phyloP scores from a whole-genome alignment of 2,797 vertebrate genomes.

The Lepilemur septentrionalis region DNA sequence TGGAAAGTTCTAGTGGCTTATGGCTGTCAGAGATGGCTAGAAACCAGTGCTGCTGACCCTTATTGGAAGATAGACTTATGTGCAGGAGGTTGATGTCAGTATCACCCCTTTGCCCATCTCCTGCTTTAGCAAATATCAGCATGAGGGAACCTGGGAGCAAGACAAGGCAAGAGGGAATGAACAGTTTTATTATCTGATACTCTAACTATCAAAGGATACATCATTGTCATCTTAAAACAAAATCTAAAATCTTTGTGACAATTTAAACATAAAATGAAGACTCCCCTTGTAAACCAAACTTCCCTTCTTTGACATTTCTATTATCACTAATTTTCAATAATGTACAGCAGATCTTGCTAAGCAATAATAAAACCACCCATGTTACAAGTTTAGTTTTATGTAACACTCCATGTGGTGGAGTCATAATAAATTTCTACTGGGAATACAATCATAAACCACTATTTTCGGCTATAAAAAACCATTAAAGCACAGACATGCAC shows the following conservation, averaged over 20 bases:
- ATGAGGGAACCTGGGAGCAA: background rate
- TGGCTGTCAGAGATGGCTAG: background rate
- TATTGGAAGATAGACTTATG: background rate
- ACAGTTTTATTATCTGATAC: background rate
- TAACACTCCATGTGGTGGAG: conserved; percentile 86
- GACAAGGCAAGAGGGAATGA: background rate
- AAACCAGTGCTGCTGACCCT: background rate
- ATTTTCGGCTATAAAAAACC: conserved; percentile 88
- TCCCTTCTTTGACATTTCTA: conserved; percentile 74
- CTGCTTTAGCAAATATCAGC: background rate
- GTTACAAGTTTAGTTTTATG: conserved; percentile 85
- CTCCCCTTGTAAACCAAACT: conserved; percentile 56
- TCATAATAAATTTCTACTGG: conserved; percentile 87
- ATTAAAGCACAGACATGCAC: conserved; percentile 88
- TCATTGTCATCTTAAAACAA: conserved; percentile 47
- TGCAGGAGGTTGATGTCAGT: background rate
- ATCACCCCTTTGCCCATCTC: background rate
- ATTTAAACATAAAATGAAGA: conserved; percentile 63
- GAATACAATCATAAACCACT: conserved; percentile 88
- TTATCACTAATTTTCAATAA: conserved; percentile 81
- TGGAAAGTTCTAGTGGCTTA: background rate
- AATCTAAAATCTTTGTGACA: conserved; percentile 53
- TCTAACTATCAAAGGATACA: conserved; percentile 40
- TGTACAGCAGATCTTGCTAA: conserved; percentile 78
- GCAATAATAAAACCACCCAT: conserved; percentile 80